Evolutionary conservation across 2,888 invertebrate genomes (phyloP).

Genomic region (Onthophagus sagittarius): DNA sequence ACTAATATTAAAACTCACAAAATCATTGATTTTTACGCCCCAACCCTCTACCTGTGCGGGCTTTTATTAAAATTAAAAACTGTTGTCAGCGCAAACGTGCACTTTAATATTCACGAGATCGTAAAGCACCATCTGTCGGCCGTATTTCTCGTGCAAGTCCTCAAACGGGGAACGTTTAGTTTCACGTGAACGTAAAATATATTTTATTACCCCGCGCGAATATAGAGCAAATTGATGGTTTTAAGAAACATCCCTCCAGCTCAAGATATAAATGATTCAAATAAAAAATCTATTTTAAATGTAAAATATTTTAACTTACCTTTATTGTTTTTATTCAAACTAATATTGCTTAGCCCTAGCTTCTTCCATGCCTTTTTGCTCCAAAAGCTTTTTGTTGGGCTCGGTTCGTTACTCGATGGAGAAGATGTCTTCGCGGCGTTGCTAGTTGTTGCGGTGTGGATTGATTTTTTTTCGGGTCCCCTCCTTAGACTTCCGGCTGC

Average conservation of each 20-base stretch:
- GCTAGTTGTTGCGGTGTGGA: slow-evolving; percentile 18
- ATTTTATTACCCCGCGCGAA: not conserved
- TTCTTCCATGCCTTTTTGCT: slow-evolving; percentile 77
- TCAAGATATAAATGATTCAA: too few species aligned
- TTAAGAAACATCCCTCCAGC: not conserved
- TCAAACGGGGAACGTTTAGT: not conserved
- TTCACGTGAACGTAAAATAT: not conserved
- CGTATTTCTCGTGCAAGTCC: not conserved
- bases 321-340: slow-evolving; percentile 58
- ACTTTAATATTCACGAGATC: not conserved
- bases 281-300: not conserved
- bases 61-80: not conserved
- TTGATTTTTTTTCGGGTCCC: slow-evolving; percentile 35
- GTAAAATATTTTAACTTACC: not conserved
- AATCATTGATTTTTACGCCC: not conserved
- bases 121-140: not conserved
- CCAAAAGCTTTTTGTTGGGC: slow-evolving; percentile 57
- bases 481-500: slow-evolving; percentile 61
- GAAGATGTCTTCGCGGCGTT: slow-evolving; percentile 43
- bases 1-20: not conserved
- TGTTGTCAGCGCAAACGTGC: not conserved
- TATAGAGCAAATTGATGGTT: not conserved
- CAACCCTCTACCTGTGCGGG: not conserved
- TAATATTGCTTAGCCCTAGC: slow-evolving; percentile 67
- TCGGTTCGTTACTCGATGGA: slow-evolving; percentile 29